These are phyloP conservation scores for Syrphus vitripennis DNA, from an alignment of 2,888 invertebrate species.

Conservation along the genomic window DNA sequence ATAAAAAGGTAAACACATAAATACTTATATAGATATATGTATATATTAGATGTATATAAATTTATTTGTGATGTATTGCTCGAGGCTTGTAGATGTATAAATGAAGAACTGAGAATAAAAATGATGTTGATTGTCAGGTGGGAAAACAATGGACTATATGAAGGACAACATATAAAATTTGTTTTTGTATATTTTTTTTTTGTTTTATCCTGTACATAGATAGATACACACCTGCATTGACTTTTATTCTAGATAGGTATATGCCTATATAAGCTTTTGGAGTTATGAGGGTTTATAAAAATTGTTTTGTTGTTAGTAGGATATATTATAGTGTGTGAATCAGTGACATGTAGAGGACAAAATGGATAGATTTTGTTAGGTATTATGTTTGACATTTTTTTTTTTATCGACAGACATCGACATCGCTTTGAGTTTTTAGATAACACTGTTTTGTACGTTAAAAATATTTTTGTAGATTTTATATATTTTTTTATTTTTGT, in stretches of 20 bases:
- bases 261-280: background rate
- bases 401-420: background rate
- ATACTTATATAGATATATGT: no score
- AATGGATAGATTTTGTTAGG: conserved; percentile 22
- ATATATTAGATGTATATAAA: background rate
- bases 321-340: conserved; percentile 7
- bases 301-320: conserved; percentile 17
- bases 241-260: background rate
- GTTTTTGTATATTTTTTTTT: background rate
- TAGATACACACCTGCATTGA: background rate
- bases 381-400: background rate
- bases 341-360: conserved; percentile 26
- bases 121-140: conserved; percentile 66
- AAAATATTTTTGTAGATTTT: background rate
- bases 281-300: conserved; percentile 3
- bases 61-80: conserved; percentile 21
- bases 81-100: conserved; percentile 43
- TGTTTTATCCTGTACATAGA: background rate
- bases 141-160: conserved; percentile 56
- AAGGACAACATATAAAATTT: conserved; percentile 39
- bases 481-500: background rate
- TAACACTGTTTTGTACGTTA: no score
- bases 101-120: conserved; percentile 42
- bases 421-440: background rate
- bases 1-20: background rate